Conservation (phyloP, 2,113 vertebrate genomes). For the Larimichthys polyactis region DNA sequence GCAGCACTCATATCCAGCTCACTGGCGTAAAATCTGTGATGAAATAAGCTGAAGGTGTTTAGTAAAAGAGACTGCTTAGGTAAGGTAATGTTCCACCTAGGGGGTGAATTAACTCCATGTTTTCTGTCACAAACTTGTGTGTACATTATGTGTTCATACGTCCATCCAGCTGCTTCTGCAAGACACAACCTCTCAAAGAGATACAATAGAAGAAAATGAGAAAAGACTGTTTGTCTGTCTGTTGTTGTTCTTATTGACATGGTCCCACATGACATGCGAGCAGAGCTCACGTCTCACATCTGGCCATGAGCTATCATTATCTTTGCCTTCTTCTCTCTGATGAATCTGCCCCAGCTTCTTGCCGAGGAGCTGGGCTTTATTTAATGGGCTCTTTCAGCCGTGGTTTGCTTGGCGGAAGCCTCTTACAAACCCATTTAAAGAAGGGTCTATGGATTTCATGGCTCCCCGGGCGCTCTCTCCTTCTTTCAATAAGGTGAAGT, state of each 20-base stretch:
- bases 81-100: constrained; percentile 5
- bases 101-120: background rate
- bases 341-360: constrained; percentile 78
- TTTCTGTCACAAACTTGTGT: background rate
- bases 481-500: constrained; percentile 85
- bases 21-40: constrained; percentile 11
- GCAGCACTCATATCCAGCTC: constrained; percentile 6
- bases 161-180: constrained; percentile 7
- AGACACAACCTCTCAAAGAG: constrained; percentile 22
- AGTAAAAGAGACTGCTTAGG: constrained; percentile 15
- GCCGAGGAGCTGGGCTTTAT: constrained; percentile 77
- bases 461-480: constrained; percentile 82
- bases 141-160: background rate
- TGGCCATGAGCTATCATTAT: constrained; percentile 85
- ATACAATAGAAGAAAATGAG: constrained; percentile 28
- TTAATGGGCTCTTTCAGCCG: constrained; percentile 85
- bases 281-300: constrained; percentile 73
- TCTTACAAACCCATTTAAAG: constrained; percentile 86
- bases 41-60: constrained; percentile 13
- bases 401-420: constrained; percentile 80
- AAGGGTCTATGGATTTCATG: constrained; percentile 86
- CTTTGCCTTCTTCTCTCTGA: constrained; percentile 80
- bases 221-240: constrained; percentile 54
- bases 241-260: constrained; percentile 72
- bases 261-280: constrained; percentile 69